Evolutionary conservation across 2,113 vertebrate genomes (phyloP).

Genomic region (Sakesphorus luctuosus): DNA sequence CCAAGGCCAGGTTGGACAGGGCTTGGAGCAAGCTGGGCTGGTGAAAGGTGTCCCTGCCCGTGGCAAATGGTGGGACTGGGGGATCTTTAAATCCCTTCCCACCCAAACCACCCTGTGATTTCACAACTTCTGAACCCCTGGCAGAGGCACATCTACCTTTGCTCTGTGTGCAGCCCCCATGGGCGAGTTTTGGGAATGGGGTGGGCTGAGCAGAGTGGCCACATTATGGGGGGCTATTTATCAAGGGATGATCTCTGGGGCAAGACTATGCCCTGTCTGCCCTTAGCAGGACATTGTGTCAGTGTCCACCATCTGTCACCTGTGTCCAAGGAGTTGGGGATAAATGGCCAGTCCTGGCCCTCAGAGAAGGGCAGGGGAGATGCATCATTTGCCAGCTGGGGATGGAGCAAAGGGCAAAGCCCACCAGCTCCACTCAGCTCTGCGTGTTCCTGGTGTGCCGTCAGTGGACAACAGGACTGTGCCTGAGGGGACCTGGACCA

Average conservation of each 20-base stretch:
- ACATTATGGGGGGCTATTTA: too few relatives aligned
- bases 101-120: neutral
- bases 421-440: neutral
- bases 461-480: too few relatives aligned
- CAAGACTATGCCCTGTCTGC: neutral
- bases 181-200: neutral
- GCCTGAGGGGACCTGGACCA: neutral
- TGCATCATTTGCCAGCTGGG: neutral
- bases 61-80: neutral
- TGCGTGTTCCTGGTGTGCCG: neutral
- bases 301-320: neutral
- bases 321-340: neutral
- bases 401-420: neutral
- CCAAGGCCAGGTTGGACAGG: neutral
- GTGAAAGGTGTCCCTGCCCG: neutral
- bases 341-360: neutral
- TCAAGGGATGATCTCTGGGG: neutral
- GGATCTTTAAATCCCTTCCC: neutral
- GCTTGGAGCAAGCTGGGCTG: neutral
- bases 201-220: neutral
- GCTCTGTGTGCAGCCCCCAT: neutral
- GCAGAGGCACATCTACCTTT: neutral
- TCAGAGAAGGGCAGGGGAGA: neutral
- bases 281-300: neutral
- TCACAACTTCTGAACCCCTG: neutral